A percentile compares a stretch with the other conserved stretches of the same genome.
These are phyloP conservation scores for zebrafish (Danio rerio) DNA, from an alignment of 2,113 vertebrate species.

Conservation along the genomic window DNA sequence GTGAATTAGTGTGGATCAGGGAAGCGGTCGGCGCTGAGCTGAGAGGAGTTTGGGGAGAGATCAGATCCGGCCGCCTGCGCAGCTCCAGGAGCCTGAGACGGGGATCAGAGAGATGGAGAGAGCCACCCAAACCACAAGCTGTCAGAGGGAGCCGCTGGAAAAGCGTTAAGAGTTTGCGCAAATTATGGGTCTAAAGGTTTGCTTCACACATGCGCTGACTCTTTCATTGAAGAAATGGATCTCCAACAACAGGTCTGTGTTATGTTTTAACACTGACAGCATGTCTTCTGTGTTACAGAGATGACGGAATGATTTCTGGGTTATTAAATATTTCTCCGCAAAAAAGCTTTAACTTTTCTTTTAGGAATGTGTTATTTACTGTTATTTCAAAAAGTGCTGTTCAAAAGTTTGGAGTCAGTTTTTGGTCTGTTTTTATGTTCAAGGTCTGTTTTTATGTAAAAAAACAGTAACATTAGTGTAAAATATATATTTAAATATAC, in stretches of 20 bases:
- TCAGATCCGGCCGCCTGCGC: not conserved
- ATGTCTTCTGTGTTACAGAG: not conserved
- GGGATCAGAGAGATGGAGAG: not conserved
- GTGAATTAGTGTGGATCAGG: slow-evolving; percentile 37
- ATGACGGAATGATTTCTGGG: not conserved
- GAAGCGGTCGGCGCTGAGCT: slow-evolving; percentile 25
- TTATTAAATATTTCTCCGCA: not conserved
- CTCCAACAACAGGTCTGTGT: not conserved
- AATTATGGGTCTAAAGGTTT: not conserved
- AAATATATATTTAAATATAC: too few relatives aligned
- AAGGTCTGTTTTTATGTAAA: too few relatives aligned
- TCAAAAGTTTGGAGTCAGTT: not conserved
- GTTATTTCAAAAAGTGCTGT: not conserved
- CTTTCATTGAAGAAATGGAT: not conserved
- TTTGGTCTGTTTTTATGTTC: too few relatives aligned
- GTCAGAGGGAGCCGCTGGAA: not conserved
- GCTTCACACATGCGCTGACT: not conserved
- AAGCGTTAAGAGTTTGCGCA: not conserved
- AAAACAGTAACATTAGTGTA: too few relatives aligned
- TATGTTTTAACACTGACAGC: not conserved
- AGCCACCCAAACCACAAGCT: not conserved
- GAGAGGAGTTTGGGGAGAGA: slow-evolving; percentile 13
- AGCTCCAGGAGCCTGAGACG: slow-evolving; percentile 7
- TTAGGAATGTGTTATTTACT: too few relatives aligned
- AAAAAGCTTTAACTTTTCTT: too few relatives aligned